phyloP scores from a whole-genome alignment of 2,113 vertebrate species.

The Alligator sinensis region DNA sequence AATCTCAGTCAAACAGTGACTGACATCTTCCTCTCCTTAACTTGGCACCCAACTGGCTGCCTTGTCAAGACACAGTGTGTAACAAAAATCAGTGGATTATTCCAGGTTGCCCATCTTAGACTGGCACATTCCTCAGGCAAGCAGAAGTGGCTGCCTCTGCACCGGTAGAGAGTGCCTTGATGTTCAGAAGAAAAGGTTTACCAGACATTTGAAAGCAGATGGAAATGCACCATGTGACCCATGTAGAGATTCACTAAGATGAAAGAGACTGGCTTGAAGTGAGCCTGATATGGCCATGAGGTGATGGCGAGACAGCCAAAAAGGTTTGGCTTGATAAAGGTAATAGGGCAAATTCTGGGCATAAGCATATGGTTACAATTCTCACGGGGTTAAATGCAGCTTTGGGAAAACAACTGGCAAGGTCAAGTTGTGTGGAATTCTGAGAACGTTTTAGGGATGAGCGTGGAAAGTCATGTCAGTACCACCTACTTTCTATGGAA shows the following conservation, averaged over 20 bases:
- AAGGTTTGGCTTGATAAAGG: background rate
- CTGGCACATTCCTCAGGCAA: background rate
- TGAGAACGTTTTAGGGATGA: background rate
- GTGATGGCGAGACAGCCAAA: background rate
- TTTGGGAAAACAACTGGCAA: background rate
- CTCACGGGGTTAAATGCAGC: background rate
- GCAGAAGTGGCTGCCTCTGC: background rate
- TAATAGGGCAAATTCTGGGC: background rate
- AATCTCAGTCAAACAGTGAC: background rate
- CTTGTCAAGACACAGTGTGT: slow-evolving; percentile 6
- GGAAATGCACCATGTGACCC: background rate
- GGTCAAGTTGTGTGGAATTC: background rate
- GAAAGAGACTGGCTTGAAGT: background rate
- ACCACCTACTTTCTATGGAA: background rate
- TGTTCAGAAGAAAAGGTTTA: background rate
- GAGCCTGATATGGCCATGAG: background rate
- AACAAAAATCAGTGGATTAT: background rate
- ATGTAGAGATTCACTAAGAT: background rate
- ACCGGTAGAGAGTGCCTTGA: background rate
- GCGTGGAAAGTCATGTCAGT: background rate
- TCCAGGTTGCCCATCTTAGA: background rate
- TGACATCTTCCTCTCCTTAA: background rate
- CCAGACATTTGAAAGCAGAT: background rate
- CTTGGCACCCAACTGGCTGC: background rate
- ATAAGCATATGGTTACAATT: background rate